Base-by-base conservation (phyloP, 2,888 invertebrate genomes). In the Metallyticus violacea region DNA sequence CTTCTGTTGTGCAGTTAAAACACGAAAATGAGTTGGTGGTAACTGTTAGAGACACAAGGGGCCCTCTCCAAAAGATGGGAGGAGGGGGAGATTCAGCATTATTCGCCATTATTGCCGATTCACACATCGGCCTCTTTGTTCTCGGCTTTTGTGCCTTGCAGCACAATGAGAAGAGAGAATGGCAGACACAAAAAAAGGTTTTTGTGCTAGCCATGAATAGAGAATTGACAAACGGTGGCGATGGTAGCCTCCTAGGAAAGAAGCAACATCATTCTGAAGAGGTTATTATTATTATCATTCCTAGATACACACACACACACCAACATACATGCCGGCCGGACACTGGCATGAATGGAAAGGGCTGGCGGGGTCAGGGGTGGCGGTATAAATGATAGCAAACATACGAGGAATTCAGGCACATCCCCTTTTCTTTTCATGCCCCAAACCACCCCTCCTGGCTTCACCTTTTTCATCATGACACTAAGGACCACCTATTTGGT, bases 41-140 rank as follows among this genome's bases (percentile, higher is more conserved):
- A 30, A 26, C 25, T 26, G 81, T 81, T 28, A 40, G 40, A 30
- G 29, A 81, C 28, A 30, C 40, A 62, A 62, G 40, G 40, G 40
- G 40, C n/a, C 15, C 40, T 22, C 22, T 22, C 22, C 40, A 9
- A 62, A 9, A 62, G 22, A 22, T 15, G 3, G 83, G 83, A 62
- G 85, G 82, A 28, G 85, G 84, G 79, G 82, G 86, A 85, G 88
- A 86, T 84, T 86, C 80, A 77, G 86, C 81, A 88, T 88, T 88
- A 88, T 88, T 85, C 87, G 88, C 88, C 85, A 87, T 88, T 88
- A 88, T 88, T 88, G 88, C 86, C 88, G 87, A 88, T 88, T 88
- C 88, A 88, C 88, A 88, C 88, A 87, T 88, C 81, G 40, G 40
- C 83, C 81, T 81, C 87, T 86, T 88, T 88, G 87, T 87, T 84